phyloP scores from a whole-genome alignment of 2,888 invertebrate species.

The Amiota communis region DNA sequence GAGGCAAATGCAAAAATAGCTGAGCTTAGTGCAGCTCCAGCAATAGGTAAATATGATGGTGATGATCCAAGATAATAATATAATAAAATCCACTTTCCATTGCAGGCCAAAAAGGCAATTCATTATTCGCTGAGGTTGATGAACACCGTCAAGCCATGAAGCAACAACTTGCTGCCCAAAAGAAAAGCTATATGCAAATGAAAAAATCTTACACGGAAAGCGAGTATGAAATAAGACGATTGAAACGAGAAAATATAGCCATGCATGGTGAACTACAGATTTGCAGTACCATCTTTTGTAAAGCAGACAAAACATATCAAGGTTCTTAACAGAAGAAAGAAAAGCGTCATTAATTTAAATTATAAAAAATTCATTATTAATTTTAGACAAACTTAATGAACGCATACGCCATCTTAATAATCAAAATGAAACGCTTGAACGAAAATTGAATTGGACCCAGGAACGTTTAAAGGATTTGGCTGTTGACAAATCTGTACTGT shows the following conservation, averaged over 20 bases:
- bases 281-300: slow-evolving; percentile 70
- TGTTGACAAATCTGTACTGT: slow-evolving; percentile 66
- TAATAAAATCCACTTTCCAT: not conserved
- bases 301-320: slow-evolving; percentile 70
- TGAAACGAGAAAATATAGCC: slow-evolving; percentile 71
- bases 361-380: not conserved
- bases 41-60: slow-evolving; percentile 55
- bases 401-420: slow-evolving; percentile 63
- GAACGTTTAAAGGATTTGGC: slow-evolving; percentile 65
- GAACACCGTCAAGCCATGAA: slow-evolving; percentile 80
- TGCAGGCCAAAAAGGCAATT: slow-evolving; percentile 78
- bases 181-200: slow-evolving; percentile 76
- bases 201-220: slow-evolving; percentile 70
- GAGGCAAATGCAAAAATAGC: slow-evolving; percentile 70
- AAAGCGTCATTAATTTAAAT: not conserved
- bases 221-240: slow-evolving; percentile 69
- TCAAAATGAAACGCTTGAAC: slow-evolving; percentile 67
- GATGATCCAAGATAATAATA: not conserved
- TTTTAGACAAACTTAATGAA: slow-evolving; percentile 68
- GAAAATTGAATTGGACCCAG: slow-evolving; percentile 63
- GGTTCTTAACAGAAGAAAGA: slow-evolving; percentile 48
- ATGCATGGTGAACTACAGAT: slow-evolving; percentile 70
- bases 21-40: slow-evolving; percentile 58
- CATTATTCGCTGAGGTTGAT: slow-evolving; percentile 79
- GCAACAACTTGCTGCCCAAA: slow-evolving; percentile 76